Conservation (phyloP, 2,113 vertebrate genomes). For the Macrotus californicus region DNA sequence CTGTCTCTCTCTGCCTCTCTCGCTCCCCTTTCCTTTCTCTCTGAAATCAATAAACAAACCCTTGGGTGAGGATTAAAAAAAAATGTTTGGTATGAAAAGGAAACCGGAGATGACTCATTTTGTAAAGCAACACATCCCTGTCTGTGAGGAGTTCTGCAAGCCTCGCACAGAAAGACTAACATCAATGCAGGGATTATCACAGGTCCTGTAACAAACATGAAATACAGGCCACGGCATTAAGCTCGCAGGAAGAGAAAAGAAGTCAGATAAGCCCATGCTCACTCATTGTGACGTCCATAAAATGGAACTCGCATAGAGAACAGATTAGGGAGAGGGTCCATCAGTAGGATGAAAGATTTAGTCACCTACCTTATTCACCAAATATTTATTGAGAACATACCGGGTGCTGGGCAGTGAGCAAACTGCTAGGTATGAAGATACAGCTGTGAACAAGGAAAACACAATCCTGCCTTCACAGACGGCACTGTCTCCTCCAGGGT, state of each 20-base stretch:
- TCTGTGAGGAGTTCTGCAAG: neutral
- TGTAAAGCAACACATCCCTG: neutral
- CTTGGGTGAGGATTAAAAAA: neutral
- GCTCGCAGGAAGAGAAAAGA: neutral
- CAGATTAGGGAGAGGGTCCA: neutral
- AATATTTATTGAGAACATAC: neutral
- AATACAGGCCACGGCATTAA: neutral
- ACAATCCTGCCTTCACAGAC: neutral
- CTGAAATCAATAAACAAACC: no score
- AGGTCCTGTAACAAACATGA: neutral
- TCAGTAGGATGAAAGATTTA: neutral
- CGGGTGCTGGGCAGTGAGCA: neutral
- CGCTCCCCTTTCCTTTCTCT: no score
- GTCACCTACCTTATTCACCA: neutral
- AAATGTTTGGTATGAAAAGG: slow-evolving; percentile 46
- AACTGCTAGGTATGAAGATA: neutral
- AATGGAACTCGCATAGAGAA: neutral
- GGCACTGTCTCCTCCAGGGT: neutral
- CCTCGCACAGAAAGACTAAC: neutral
- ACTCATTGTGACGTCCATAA: neutral
- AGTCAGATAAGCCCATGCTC: neutral
- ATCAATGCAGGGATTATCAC: neutral
- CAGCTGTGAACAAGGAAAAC: neutral
- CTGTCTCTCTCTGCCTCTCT: no score
- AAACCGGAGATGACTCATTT: slow-evolving; percentile 27